Conservation (phyloP, 2,797 vertebrate species). For the Semotilus atromaculatus region DNA sequence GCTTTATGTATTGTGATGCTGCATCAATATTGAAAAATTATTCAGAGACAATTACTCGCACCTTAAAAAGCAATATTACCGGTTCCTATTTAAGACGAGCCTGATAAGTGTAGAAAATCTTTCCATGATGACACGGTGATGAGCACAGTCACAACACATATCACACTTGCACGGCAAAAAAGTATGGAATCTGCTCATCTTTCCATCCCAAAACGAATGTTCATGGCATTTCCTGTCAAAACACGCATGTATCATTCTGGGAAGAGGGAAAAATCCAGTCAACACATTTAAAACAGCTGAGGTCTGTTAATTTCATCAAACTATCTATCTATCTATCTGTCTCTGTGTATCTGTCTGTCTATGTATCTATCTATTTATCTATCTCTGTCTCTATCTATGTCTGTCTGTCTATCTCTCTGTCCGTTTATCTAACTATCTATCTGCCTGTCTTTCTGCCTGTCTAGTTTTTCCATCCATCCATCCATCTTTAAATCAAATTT, state of each 20-base stretch:
- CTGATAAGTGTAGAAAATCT: slow-evolving; percentile 52
- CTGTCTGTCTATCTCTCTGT: neutral
- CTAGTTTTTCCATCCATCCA: neutral
- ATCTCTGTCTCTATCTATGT: neutral
- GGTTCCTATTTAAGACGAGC: slow-evolving; percentile 35
- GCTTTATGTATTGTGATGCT: neutral
- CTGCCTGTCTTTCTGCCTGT: neutral
- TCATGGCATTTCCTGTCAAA: slow-evolving; percentile 64
- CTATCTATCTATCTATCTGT: neutral
- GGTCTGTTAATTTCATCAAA: slow-evolving; percentile 5
- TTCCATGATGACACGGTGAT: slow-evolving; percentile 61
- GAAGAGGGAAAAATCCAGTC: slow-evolving; percentile 48
- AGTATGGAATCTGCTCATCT: slow-evolving; percentile 63
- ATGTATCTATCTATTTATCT: neutral
- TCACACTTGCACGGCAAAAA: slow-evolving; percentile 70
- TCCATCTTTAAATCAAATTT: neutral
- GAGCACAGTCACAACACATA: slow-evolving; percentile 67
- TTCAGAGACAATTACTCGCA: slow-evolving; percentile 20
- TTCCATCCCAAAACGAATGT: slow-evolving; percentile 61
- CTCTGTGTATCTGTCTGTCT: neutral
- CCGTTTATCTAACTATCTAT: neutral
- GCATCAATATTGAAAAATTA: slow-evolving; percentile 11
- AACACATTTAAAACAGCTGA: slow-evolving; percentile 53
- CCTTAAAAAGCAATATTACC: slow-evolving; percentile 55
- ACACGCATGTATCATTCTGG: slow-evolving; percentile 53